Percentiles rank a stretch among this genome's conserved stretches.
phyloP scores from a whole-genome alignment of 2,888 invertebrate species.

The Parnassius orleans region DNA sequence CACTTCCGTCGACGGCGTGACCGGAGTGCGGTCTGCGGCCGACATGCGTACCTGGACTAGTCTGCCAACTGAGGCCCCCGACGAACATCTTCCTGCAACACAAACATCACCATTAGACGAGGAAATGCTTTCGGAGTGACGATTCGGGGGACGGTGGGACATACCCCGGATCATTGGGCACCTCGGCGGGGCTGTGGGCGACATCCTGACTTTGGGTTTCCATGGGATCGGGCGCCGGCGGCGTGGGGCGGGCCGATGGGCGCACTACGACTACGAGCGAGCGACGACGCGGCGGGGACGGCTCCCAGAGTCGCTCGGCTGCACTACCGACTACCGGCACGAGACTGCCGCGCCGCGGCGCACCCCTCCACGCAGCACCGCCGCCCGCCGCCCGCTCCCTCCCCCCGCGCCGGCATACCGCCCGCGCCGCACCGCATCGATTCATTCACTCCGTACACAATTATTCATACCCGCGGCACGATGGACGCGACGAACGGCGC shows the following conservation, averaged over 20 bases:
- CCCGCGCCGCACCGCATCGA: constrained; percentile 67
- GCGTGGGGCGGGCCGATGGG: constrained; percentile 65
- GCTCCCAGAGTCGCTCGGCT: constrained; percentile 83
- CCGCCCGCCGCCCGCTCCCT: constrained; percentile 61
- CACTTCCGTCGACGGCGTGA: constrained; percentile 57
- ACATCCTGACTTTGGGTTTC: constrained; percentile 90
- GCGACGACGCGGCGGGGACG: constrained; percentile 81
- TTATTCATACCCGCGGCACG: constrained; percentile 77
- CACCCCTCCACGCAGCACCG: constrained; percentile 71
- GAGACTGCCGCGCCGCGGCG: constrained; percentile 80
- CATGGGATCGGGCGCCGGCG: constrained; percentile 80
- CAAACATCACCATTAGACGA: constrained; percentile 78
- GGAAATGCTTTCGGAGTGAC: constrained; percentile 40
- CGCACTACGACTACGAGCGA: constrained; percentile 82
- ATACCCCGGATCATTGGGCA: constrained; percentile 97
- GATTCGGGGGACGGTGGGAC: constrained; percentile 43
- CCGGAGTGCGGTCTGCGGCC: constrained; percentile 81
- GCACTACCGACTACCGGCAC: constrained; percentile 87
- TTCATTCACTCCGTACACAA: constrained; percentile 79
- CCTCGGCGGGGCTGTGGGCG: constrained; percentile 92
- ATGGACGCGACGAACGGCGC: constrained; percentile 55
- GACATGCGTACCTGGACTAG: constrained; percentile 94
- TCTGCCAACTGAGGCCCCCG: constrained; percentile 99
- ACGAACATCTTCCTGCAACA: constrained; percentile 99
- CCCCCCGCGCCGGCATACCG: constrained; percentile 52